Conservation (phyloP, 1,140 invertebrate species). For the Agrilus planipennis region DNA sequence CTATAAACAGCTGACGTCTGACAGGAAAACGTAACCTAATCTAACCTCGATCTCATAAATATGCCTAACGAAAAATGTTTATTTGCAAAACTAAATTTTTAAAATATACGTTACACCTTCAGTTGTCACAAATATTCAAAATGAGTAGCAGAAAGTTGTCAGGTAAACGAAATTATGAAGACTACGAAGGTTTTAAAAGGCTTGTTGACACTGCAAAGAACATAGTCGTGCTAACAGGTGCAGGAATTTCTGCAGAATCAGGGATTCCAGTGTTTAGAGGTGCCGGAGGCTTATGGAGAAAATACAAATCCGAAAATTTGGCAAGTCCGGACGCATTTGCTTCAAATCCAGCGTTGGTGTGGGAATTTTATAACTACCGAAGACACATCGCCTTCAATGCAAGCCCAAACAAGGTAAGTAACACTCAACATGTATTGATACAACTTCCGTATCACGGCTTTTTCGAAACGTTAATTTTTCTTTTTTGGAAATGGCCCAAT, state of each 20-base stretch:
- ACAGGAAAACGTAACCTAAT: no score
- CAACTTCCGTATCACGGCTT: no score
- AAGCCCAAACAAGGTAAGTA: slow-evolving; percentile 39
- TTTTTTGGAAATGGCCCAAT: no score
- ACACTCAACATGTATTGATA: no score
- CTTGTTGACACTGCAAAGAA: slow-evolving; percentile 42
- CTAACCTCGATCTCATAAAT: no score
- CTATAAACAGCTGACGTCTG: no score
- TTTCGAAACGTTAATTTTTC: no score
- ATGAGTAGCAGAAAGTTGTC: background rate
- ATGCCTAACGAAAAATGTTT: no score
- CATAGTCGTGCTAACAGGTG: slow-evolving; percentile 61
- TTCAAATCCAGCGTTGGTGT: slow-evolving; percentile 41
- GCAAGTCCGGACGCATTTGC: slow-evolving; percentile 41
- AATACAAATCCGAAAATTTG: slow-evolving; percentile 36
- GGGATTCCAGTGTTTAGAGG: slow-evolving; percentile 74
- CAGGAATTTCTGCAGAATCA: slow-evolving; percentile 69
- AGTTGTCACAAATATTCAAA: background rate
- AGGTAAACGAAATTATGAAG: slow-evolving; percentile 9
- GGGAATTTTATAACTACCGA: slow-evolving; percentile 49
- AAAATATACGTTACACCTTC: no score
- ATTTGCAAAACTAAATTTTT: no score
- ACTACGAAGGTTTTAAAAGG: slow-evolving; percentile 40
- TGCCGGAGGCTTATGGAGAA: slow-evolving; percentile 65
- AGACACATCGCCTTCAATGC: slow-evolving; percentile 40